Evolutionary conservation across 2,888 invertebrate genomes (phyloP).

Genomic region (Sinelater perroti): DNA sequence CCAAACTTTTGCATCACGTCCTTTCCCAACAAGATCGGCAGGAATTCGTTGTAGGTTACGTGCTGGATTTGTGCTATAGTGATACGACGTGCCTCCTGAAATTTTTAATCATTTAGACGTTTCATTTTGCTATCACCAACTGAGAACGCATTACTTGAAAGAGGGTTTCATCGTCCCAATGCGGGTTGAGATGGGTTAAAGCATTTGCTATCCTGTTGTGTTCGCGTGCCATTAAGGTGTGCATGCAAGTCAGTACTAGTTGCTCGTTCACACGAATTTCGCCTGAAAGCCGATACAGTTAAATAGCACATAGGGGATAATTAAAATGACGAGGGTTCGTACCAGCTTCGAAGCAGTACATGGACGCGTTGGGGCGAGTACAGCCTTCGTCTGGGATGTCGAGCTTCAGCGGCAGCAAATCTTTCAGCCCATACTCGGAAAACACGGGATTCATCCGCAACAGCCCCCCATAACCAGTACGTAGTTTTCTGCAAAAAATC

Average conservation of each 20-base stretch:
- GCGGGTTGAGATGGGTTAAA: conserved; percentile 83
- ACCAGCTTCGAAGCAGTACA: conserved; percentile 94
- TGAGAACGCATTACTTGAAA: conserved; percentile 80
- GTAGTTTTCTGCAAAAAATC: conserved; percentile 70
- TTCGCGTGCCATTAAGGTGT: conserved; percentile 88
- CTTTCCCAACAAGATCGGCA: conserved; percentile 88
- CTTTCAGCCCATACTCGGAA: conserved; percentile 85
- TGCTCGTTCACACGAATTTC: conserved; percentile 95
- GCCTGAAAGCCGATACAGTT: conserved; percentile 66
- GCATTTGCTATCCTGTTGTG: conserved; percentile 86
- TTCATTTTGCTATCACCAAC: too few relatives aligned
- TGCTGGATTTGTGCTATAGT: conserved; percentile 89
- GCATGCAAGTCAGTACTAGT: conserved; percentile 88
- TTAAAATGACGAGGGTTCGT: conserved; percentile 44
- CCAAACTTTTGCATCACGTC: conserved; percentile 93
- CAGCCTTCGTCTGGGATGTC: conserved; percentile 94
- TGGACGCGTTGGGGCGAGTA: conserved; percentile 85
- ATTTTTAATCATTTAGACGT: conserved; percentile 26
- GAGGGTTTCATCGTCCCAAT: conserved; percentile 92
- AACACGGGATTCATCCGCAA: conserved; percentile 90
- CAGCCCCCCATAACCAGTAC: conserved; percentile 83
- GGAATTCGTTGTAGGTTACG: conserved; percentile 88
- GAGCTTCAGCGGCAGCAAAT: conserved; percentile 84
- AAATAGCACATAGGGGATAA: background rate
- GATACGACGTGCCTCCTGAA: conserved; percentile 79